Base-by-base conservation (phyloP, 2,797 vertebrate genomes). In the Bucorvus abyssinicus region DNA sequence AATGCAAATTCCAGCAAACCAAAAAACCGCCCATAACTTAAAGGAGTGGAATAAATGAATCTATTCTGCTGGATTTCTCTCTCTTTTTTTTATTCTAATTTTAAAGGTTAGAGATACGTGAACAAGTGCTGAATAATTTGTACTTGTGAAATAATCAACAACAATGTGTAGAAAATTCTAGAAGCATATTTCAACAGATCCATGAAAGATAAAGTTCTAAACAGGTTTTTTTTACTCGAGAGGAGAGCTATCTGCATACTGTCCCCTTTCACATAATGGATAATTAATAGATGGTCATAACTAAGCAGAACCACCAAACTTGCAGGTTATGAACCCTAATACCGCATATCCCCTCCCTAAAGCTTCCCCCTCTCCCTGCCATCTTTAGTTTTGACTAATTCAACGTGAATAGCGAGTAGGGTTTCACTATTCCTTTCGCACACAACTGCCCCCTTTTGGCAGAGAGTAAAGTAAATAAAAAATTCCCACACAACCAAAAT, bases 11-110 rank as follows among this genome's bases (percentile, higher is more conserved):
- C 53, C 30, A 86, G 59, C 21, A 75, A 87, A 79, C n/a, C 4
- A 65, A 81, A 85, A 74, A 49, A 53, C 20, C 0, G 2, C 45
- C 40, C 70, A 18, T 64, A 94, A 78, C 73, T 29, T 60, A 55
- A 82, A 90, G 30, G 19, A 78, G 32, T n/a, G 64, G 59, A 82
- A 94, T 75, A 87, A 94, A 94, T 83, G 6, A 93, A 85, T 52
- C 17, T 64, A 6, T 23, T 74, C 12, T 19, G 74, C 50, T 6
- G 3, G 34, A 68, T 27, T 52, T 17, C 1, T 40, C 32, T 57
- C 17, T 34, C 23, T 30, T 26, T 30, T 26, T 19, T 56, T 34
- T 45, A 12, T 42, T 38, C 14, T 32, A 3, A 7, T 64, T 82
- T 83, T 60, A 45, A 69, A 55, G 3, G 0, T 20, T 80, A 18